phyloP scores from a whole-genome alignment of 2,797 vertebrate species.

The Cichlasoma orientale region DNA sequence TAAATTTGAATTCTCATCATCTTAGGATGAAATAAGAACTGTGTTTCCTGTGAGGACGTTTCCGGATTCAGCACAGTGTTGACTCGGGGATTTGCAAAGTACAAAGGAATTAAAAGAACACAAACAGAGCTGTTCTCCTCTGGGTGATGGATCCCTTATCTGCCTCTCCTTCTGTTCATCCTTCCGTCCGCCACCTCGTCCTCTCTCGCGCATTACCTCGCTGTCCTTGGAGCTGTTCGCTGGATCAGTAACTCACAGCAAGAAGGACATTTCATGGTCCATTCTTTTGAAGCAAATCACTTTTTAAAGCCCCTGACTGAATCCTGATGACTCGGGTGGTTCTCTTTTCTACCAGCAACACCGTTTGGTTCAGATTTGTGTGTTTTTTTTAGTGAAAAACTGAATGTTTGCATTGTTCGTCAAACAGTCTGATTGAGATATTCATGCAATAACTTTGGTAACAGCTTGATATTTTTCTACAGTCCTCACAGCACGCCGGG shows the following conservation, averaged over 20 bases:
- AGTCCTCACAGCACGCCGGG: not conserved
- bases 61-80: slow-evolving; percentile 6
- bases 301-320: not conserved
- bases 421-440: too few species aligned
- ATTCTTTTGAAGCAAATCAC: not conserved
- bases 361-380: too few species aligned
- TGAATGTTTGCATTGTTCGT: too few species aligned
- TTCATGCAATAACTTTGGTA: too few species aligned
- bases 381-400: too few species aligned
- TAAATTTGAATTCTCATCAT: not conserved
- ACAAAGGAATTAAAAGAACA: slow-evolving; percentile 1
- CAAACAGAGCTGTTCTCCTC: not conserved
- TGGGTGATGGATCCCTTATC: not conserved
- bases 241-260: slow-evolving; percentile 7
- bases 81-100: not conserved
- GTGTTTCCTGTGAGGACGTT: not conserved
- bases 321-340: too few species aligned
- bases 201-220: not conserved
- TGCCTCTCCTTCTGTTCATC: not conserved
- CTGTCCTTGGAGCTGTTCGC: not conserved
- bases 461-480: too few species aligned
- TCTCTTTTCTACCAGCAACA: too few species aligned
- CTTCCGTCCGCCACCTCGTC: slow-evolving; percentile 3
- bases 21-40: not conserved
- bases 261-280: slow-evolving; percentile 9